Percentiles rank a stretch among this genome's conserved stretches.
Conservation (phyloP, 92 coral and sea anemone species). For the Virgularia gustaviana region DNA sequence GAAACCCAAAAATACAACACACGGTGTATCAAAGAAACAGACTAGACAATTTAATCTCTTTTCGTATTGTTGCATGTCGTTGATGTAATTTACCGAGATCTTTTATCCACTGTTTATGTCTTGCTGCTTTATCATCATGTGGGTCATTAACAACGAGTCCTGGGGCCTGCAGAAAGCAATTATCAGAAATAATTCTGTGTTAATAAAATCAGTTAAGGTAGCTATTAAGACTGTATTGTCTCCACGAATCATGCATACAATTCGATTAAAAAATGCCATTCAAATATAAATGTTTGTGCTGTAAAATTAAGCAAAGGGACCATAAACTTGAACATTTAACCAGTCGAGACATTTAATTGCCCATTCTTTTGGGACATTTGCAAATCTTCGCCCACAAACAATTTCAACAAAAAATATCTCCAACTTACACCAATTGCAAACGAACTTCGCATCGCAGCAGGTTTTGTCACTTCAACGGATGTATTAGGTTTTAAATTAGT, state of each 20-base stretch:
- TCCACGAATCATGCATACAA: too few species aligned
- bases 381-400: too few species aligned
- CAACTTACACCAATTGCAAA: slow-evolving; percentile 90
- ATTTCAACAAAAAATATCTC: too few species aligned
- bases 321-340: too few species aligned
- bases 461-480: slow-evolving; percentile 48
- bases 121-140: slow-evolving; percentile 58
- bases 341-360: too few species aligned
- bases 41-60: not conserved
- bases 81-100: slow-evolving; percentile 66
- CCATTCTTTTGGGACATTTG: too few species aligned
- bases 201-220: not conserved
- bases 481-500: slow-evolving; percentile 58
- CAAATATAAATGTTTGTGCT: too few species aligned
- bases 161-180: slow-evolving; percentile 67
- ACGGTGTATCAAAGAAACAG: not conserved
- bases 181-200: not conserved
- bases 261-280: too few species aligned
- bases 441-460: slow-evolving; percentile 85
- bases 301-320: too few species aligned
- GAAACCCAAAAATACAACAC: not conserved
- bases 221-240: too few species aligned
- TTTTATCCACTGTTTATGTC: slow-evolving; percentile 66
- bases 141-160: slow-evolving; percentile 78
- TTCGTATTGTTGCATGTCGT: not conserved